phyloP scores from a whole-genome alignment of 2,888 invertebrate genomes.

The Lordiphosa andalusiaca region DNA sequence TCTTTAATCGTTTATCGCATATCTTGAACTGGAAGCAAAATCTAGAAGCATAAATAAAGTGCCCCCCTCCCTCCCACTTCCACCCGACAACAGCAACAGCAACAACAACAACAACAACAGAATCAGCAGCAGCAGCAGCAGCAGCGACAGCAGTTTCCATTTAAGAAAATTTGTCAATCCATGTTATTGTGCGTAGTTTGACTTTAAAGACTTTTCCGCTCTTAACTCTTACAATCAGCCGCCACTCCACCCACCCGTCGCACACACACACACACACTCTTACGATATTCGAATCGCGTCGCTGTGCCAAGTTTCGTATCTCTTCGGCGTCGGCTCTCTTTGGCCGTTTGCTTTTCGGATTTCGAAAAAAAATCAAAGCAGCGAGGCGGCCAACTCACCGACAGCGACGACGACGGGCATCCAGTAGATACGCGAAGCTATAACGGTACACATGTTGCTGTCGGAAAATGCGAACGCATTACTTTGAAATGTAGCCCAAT shows the following conservation, averaged over 20 bases:
- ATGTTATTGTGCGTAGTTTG: slow-evolving; percentile 17
- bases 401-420: slow-evolving; percentile 40
- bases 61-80: not conserved
- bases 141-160: not conserved
- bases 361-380: slow-evolving; percentile 55
- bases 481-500: slow-evolving; percentile 61
- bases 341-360: slow-evolving; percentile 15
- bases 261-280: not conserved
- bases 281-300: slow-evolving; percentile 25
- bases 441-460: slow-evolving; percentile 75
- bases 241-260: not conserved
- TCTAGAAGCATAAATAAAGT: slow-evolving; percentile 39
- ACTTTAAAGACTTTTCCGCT: slow-evolving; percentile 18
- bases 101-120: slow-evolving; percentile 1
- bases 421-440: slow-evolving; percentile 75
- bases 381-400: slow-evolving; percentile 32
- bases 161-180: slow-evolving; percentile 34
- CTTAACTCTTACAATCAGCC: slow-evolving; percentile 4
- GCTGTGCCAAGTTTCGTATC: slow-evolving; percentile 49
- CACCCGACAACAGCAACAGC: no score
- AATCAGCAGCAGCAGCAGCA: not conserved
- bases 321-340: slow-evolving; percentile 11
- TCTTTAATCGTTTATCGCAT: slow-evolving; percentile 41
- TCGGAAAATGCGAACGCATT: slow-evolving; percentile 63
- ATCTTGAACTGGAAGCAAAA: slow-evolving; percentile 33